Evolutionary conservation across 2,888 invertebrate genomes (phyloP).

Genomic region (Lasioglossum pauxillum): DNA sequence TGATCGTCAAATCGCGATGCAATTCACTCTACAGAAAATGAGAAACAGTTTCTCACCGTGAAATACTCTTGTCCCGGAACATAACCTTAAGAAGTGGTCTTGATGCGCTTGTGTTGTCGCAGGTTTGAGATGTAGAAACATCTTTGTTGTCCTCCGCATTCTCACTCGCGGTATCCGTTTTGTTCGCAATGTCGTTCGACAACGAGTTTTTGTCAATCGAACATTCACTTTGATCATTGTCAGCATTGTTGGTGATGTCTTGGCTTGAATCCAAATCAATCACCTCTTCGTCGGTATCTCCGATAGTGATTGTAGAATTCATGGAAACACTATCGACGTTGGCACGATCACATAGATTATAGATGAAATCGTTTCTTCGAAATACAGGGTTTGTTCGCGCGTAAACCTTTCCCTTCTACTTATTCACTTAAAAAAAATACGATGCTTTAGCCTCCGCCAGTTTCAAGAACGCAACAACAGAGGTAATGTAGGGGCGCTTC

Average conservation of each 20-base stretch:
- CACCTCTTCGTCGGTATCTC: conserved; percentile 65
- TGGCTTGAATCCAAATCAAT: conserved; percentile 70
- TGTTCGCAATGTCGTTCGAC: conserved; percentile 23
- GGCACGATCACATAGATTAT: conserved; percentile 47
- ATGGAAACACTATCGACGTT: conserved; percentile 46
- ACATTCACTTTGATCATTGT: conserved; percentile 44
- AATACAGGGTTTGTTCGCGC: neutral
- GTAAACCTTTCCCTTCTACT: neutral
- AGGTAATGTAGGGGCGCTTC: conserved; percentile 43
- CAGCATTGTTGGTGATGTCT: conserved; percentile 52
- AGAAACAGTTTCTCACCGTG: conserved; percentile 71
- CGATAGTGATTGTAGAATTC: conserved; percentile 53
- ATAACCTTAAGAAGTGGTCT: conserved; percentile 78
- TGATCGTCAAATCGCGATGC: neutral
- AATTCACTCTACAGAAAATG: neutral
- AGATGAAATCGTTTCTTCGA: conserved; percentile 29
- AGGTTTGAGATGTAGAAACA: neutral
- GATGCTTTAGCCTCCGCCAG: conserved; percentile 1
- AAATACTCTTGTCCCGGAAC: conserved; percentile 77
- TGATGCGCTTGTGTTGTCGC: conserved; percentile 18
- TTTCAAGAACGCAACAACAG: conserved; percentile 22
- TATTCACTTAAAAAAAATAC: conserved; percentile 11
- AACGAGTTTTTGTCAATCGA: conserved; percentile 29
- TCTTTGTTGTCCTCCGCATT: conserved; percentile 28
- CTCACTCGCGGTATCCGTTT: conserved; percentile 13